phyloP scores from a whole-genome alignment of 2,888 invertebrate species.

The Caenorhabditis virilis region DNA sequence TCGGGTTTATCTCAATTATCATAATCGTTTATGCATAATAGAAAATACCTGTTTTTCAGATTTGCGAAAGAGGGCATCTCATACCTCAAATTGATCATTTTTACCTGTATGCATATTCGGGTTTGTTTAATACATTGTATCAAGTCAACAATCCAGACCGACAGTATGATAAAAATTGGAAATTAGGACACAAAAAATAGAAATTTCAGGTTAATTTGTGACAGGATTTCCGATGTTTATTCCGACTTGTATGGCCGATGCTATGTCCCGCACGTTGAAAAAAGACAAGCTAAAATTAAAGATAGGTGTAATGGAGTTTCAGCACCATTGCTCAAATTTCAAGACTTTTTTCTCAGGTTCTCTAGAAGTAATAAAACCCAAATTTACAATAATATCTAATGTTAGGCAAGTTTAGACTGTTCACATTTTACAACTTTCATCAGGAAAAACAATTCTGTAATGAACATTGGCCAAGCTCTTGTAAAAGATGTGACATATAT shows the following conservation, averaged over 20 bases:
- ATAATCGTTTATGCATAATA: too few relatives aligned
- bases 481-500: conserved; percentile 62
- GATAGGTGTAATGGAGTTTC: conserved; percentile 54
- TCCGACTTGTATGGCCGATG: conserved; percentile 61
- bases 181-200: neutral
- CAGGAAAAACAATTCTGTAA: conserved; percentile 12
- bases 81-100: conserved; percentile 37
- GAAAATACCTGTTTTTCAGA: conserved; percentile 14
- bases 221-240: conserved; percentile 49
- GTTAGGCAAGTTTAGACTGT: conserved; percentile 29
- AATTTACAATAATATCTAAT: neutral
- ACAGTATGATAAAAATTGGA: conserved; percentile 29
- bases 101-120: conserved; percentile 38
- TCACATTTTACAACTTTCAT: conserved; percentile 49
- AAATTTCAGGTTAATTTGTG: conserved; percentile 46
- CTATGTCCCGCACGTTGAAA: conserved; percentile 58
- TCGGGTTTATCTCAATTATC: too few relatives aligned
- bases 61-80: conserved; percentile 44
- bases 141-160: conserved; percentile 55
- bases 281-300: conserved; percentile 41
- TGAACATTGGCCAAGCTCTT: conserved; percentile 55
- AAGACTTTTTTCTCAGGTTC: conserved; percentile 61
- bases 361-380: conserved; percentile 40
- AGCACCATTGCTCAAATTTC: conserved; percentile 53
- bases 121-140: conserved; percentile 52